These are phyloP conservation scores for Lampris megalopsis DNA, from an alignment of 2,113 vertebrate species.

Conservation along the genomic window DNA sequence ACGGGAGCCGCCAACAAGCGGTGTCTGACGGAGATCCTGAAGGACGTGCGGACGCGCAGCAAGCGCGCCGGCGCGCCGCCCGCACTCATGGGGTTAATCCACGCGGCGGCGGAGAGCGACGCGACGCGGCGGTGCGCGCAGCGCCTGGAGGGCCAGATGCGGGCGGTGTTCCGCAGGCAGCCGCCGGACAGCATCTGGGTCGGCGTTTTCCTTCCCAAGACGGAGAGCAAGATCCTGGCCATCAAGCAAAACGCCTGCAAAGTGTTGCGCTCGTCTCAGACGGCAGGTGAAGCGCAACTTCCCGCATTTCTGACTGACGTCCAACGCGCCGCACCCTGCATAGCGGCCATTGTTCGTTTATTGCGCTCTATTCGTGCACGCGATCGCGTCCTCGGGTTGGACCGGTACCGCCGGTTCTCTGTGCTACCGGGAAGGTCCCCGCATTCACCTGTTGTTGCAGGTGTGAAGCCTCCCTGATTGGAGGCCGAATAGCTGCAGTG, in stretches of 20 bases:
- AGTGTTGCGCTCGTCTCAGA: constrained; percentile 69
- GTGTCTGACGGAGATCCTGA: constrained; percentile 77
- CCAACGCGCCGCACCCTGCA: too few relatives aligned
- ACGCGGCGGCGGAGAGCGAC: constrained; percentile 41
- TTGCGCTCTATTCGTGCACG: too few relatives aligned
- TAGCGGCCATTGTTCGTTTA: too few relatives aligned
- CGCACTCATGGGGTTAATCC: constrained; percentile 80
- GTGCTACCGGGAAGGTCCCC: too few relatives aligned
- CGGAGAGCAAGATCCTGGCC: constrained; percentile 43
- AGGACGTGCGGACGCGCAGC: constrained; percentile 76
- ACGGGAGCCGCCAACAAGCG: constrained; percentile 21
- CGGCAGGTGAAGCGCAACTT: constrained; percentile 63
- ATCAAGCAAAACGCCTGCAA: constrained; percentile 78
- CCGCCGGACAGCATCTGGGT: constrained; percentile 76
- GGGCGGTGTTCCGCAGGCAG: constrained; percentile 77
- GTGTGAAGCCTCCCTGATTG: too few relatives aligned
- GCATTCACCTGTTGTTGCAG: too few relatives aligned
- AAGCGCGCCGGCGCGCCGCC: constrained; percentile 56
- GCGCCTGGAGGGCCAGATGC: constrained; percentile 69
- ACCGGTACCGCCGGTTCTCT: too few relatives aligned
- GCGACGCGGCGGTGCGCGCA: constrained; percentile 55
- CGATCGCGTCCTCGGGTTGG: too few relatives aligned
- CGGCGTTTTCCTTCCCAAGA: constrained; percentile 72
- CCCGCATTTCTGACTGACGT: not conserved
- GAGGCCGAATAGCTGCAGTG: too few relatives aligned